Conservation (phyloP, 2,797 vertebrate genomes). For the Halcyon badia region DNA sequence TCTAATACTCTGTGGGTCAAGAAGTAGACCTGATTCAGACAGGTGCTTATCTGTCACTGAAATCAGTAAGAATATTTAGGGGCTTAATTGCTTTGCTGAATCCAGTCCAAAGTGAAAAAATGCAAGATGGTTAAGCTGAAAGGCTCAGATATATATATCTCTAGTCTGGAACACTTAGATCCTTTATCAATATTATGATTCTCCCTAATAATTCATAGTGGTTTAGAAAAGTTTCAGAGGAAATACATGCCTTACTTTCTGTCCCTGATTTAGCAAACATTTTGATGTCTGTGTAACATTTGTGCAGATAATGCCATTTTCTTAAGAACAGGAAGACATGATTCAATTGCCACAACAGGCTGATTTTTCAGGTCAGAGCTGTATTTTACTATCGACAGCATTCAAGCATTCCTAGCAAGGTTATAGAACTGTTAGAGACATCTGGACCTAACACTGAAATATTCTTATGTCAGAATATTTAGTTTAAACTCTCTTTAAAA, state of each 20-base stretch:
- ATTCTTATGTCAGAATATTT: not conserved
- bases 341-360: not conserved
- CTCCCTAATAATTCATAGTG: not conserved
- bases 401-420: not conserved
- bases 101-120: constrained; percentile 13
- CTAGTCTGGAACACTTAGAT: not conserved
- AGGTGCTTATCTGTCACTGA: not conserved
- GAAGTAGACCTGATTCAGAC: not conserved
- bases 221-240: constrained; percentile 11
- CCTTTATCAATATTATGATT: not conserved
- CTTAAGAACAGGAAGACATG: not conserved
- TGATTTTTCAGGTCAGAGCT: not conserved
- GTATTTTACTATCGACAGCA: not conserved
- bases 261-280: not conserved
- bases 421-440: constrained; percentile 48
- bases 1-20: not conserved
- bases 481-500: not conserved
- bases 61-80: constrained; percentile 12
- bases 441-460: constrained; percentile 31
- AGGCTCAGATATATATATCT: not conserved
- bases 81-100: constrained; percentile 48
- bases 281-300: not conserved
- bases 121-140: not conserved
- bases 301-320: not conserved
- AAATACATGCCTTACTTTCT: not conserved